Conservation (phyloP, 2,888 invertebrate species). For the Sesia apiformis region DNA sequence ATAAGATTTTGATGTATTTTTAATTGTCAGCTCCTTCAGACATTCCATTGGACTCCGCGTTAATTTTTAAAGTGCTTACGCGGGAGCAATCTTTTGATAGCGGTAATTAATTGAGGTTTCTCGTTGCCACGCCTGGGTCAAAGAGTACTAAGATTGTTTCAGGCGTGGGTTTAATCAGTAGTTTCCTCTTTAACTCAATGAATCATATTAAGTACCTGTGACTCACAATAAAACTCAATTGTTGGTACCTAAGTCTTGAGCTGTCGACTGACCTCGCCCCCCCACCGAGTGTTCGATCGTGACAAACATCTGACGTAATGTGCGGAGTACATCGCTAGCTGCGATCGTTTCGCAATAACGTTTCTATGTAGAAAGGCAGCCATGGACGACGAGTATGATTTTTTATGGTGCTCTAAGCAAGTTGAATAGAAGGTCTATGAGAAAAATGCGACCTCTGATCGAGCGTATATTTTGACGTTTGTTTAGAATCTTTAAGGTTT, state of each 20-base stretch:
- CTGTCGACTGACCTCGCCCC: constrained; percentile 39
- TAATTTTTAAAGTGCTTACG: not conserved
- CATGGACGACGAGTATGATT: constrained; percentile 17
- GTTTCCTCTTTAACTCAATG: constrained; percentile 41
- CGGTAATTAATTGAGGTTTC: not conserved
- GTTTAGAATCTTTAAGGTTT: constrained; percentile 10
- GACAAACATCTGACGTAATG: constrained; percentile 21
- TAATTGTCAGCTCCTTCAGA: constrained; percentile 9
- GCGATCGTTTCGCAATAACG: constrained; percentile 18
- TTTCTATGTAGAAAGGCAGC: constrained; percentile 11
- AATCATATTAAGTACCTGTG: constrained; percentile 27
- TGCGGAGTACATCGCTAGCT: constrained; percentile 30
- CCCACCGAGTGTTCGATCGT: constrained; percentile 36
- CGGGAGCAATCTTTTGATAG: too few species aligned
- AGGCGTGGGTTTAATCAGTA: constrained; percentile 30
- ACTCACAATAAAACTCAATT: constrained; percentile 32
- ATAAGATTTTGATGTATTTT: constrained; percentile 4
- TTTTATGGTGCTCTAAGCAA: constrained; percentile 6
- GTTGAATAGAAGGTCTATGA: constrained; percentile 40
- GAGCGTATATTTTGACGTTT: constrained; percentile 19
- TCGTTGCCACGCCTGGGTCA: constrained; percentile 31
- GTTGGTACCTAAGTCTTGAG: constrained; percentile 24
- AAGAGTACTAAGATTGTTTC: constrained; percentile 13
- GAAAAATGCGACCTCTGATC: constrained; percentile 48
- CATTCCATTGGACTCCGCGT: constrained; percentile 18